These are phyloP conservation scores for Cryptus viduatorius DNA, from an alignment of 2,888 invertebrate species.

Conservation along the genomic window DNA sequence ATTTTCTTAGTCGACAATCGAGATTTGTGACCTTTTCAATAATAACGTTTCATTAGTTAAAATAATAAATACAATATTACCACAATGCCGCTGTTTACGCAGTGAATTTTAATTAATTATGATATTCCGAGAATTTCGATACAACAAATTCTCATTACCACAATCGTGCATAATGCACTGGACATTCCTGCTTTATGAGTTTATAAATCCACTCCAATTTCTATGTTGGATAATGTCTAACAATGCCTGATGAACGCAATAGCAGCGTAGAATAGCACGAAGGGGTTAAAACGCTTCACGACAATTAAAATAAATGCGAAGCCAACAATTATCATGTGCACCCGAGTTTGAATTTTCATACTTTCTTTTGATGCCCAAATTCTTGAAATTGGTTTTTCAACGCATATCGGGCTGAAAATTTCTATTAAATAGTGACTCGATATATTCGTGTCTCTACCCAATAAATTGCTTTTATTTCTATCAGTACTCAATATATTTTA, in stretches of 20 bases:
- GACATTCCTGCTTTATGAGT: background rate
- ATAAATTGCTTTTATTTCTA: too few species aligned
- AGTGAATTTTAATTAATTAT: slow-evolving; percentile 21
- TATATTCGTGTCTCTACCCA: too few species aligned
- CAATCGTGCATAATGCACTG: background rate
- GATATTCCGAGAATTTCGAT: slow-evolving; percentile 29
- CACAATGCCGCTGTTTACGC: background rate
- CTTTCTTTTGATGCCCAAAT: too few species aligned
- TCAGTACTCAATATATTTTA: too few species aligned
- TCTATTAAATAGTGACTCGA: too few species aligned
- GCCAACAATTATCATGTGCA: background rate
- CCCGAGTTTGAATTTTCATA: background rate
- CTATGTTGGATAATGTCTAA: background rate
- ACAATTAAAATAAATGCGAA: background rate
- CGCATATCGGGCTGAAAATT: too few species aligned
- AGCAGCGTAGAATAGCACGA: background rate
- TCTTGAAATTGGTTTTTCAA: too few species aligned
- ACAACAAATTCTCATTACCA: slow-evolving; percentile 8
- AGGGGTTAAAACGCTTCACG: background rate
- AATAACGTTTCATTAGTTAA: background rate
- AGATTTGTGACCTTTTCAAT: background rate
- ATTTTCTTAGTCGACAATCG: background rate
- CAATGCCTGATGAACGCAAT: slow-evolving; percentile 5
- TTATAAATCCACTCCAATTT: background rate
- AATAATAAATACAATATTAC: slow-evolving; percentile 1